Evolutionary conservation across 2,113 vertebrate genomes (phyloP).

Genomic region (Octodon degus): DNA sequence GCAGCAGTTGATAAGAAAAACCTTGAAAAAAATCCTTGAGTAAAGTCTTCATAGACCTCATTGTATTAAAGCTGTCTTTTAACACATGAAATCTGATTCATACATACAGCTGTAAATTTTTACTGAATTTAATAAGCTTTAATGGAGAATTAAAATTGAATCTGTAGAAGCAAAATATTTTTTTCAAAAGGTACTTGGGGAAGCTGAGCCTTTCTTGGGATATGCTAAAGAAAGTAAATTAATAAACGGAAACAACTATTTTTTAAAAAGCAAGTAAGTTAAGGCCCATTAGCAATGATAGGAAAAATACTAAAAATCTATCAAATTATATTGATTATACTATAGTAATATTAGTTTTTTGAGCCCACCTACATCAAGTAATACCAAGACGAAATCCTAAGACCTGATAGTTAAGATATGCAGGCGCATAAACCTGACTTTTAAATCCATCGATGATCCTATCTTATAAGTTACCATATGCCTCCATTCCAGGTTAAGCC

Average conservation of each 20-base stretch:
- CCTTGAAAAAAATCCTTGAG: not conserved
- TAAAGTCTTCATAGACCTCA: not conserved
- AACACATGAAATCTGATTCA: constrained; percentile 6
- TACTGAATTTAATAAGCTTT: constrained; percentile 30
- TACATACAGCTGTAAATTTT: not conserved
- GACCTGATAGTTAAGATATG: constrained; percentile 20
- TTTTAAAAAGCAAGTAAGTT: not conserved
- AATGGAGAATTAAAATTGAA: constrained; percentile 50
- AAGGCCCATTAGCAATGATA: constrained; percentile 11
- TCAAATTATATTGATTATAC: not conserved
- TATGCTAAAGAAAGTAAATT: constrained; percentile 23
- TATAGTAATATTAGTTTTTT: constrained; percentile 39
- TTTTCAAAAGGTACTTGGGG: not conserved
- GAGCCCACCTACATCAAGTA: not conserved
- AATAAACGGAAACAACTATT: constrained; percentile 54
- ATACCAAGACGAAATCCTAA: constrained; percentile 58
- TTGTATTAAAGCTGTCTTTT: not conserved
- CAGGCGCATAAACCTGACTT: constrained; percentile 47
- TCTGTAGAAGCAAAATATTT: not conserved
- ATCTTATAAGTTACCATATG: not conserved
- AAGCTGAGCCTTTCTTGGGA: not conserved
- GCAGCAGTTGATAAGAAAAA: not conserved
- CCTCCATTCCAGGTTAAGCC: constrained; percentile 43
- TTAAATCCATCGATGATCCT: constrained; percentile 15
- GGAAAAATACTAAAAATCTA: not conserved